Percentiles rank a stretch among this genome's conserved stretches.
phyloP scores from a whole-genome alignment of 2,888 invertebrate genomes.

The Ctenicera cuprea region DNA sequence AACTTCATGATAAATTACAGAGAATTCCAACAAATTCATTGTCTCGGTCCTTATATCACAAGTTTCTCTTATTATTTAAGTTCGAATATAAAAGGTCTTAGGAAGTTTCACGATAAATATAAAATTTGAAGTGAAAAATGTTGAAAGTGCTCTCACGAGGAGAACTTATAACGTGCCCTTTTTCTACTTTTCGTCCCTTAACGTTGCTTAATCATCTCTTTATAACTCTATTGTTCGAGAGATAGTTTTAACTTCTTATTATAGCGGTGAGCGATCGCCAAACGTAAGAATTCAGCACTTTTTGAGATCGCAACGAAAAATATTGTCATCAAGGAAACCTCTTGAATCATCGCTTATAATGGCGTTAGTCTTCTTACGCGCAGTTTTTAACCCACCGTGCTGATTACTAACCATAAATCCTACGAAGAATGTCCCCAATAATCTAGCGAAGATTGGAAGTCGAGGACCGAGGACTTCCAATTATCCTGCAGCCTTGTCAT shows the following conservation, averaged over 20 bases:
- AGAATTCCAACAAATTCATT: slow-evolving; percentile 35
- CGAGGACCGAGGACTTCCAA: slow-evolving; percentile 61
- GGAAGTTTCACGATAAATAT: slow-evolving; percentile 32
- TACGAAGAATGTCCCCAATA: slow-evolving; percentile 51
- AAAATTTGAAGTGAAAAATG: slow-evolving; percentile 35
- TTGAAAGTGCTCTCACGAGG: slow-evolving; percentile 29
- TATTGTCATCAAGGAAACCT: slow-evolving; percentile 44
- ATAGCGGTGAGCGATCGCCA: background rate
- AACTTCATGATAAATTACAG: slow-evolving; percentile 31
- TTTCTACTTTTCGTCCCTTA: slow-evolving; percentile 27
- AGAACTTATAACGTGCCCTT: slow-evolving; percentile 19
- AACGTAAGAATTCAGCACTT: slow-evolving; percentile 32
- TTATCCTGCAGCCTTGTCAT: slow-evolving; percentile 65
- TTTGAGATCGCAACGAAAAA: slow-evolving; percentile 27
- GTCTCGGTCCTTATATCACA: slow-evolving; percentile 35
- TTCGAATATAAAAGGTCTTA: slow-evolving; percentile 36
- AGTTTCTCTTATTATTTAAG: slow-evolving; percentile 37
- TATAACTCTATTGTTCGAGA: slow-evolving; percentile 9
- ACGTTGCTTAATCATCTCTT: slow-evolving; percentile 31
- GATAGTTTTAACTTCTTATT: slow-evolving; percentile 20
- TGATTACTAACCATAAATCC: slow-evolving; percentile 64
- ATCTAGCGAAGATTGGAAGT: slow-evolving; percentile 45
- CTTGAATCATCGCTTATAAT: slow-evolving; percentile 53
- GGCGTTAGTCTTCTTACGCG: slow-evolving; percentile 39
- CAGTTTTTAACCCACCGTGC: slow-evolving; percentile 62